phyloP scores from a whole-genome alignment of 1,140 invertebrate species.

The Anastatus disparis region DNA sequence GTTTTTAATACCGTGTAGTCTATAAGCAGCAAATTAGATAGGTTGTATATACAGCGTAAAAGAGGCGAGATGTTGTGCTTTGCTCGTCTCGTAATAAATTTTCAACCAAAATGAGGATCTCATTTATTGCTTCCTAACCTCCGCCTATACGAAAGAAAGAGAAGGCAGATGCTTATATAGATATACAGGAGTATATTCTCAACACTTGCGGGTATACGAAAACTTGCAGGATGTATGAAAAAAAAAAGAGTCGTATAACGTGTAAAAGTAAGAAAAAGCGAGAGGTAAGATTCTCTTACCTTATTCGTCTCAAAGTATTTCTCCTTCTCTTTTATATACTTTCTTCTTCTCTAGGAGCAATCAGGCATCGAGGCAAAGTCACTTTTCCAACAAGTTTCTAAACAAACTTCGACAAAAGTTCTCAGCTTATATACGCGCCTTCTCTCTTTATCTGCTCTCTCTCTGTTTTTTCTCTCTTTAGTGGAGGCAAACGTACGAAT shows the following conservation, averaged over 20 bases:
- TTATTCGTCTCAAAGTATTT: not conserved
- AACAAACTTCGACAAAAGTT: constrained; percentile 33
- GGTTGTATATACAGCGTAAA: not conserved
- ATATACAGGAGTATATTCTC: too few species aligned
- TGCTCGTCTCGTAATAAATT: constrained; percentile 7
- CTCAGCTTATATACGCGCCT: too few species aligned
- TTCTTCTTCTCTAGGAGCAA: constrained; percentile 21
- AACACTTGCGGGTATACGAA: too few species aligned
- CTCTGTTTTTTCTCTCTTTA: not conserved
- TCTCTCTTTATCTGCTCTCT: not conserved
- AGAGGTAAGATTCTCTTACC: too few species aligned
- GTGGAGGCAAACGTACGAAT: too few species aligned
- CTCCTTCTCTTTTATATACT: not conserved
- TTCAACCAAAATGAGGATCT: constrained; percentile 1
- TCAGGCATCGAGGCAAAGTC: constrained; percentile 30
- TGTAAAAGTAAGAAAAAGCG: not conserved
- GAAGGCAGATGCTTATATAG: too few species aligned
- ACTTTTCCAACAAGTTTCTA: constrained; percentile 37
- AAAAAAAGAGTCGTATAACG: not conserved
- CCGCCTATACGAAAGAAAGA: not conserved
- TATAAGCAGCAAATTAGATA: not conserved
- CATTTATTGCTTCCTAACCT: not conserved
- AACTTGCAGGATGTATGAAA: constrained; percentile 23
- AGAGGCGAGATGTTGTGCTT: not conserved
- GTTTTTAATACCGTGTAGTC: constrained; percentile 24